Evolutionary conservation across 1,140 invertebrate species (phyloP), one percentile per base, ranked within the genome.

Genomic region (Drosophila paulistorum): DNA sequence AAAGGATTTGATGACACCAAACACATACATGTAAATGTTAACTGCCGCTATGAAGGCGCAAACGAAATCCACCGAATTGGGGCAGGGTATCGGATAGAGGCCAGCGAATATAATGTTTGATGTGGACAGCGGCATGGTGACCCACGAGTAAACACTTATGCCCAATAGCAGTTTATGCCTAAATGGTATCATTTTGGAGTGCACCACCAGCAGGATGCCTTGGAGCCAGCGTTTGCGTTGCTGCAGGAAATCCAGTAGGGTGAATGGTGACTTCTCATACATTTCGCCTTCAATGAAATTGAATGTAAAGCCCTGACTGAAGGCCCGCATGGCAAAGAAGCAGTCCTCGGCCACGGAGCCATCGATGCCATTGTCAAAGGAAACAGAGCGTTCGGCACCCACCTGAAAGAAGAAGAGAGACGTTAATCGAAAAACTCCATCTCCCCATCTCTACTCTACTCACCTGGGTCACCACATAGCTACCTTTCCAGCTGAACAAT

Each of bases 301-400:
- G 91, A 98, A 98, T 1, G 95, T 94, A 86, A 96, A 97, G 9
- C 97, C 97, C 91, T 96, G 94, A 64, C 94, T 94, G 87, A 96
- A 97, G 0, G 98, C 98, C 69, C 96, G 95, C 96, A 99, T 98
- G 0, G 97, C 97, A 93, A 99, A 99, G 91, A 96, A 99, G 90
- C 98, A 99, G 92, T 99, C 98, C 92, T 99, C 98, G 26, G 98
- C 98, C n/a, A 99, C 97, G 0, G 97, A 98, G 33, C 98, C 98
- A 92, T 99, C 98, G 55, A 97, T 93, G 7, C 98, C 98, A 93
- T 99, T 98, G 92, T 99, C 97, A 93, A 98, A 99, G 0, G 97
- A 97, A 1, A 99, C 97, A 70, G 95, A 94, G 81, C 95, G 95
- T 92, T 99, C 98, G 1, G 97, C 97, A 85, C 94, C 95, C 61